Conservation (phyloP, 1,140 invertebrate species). For the Bombus confusus region DNA sequence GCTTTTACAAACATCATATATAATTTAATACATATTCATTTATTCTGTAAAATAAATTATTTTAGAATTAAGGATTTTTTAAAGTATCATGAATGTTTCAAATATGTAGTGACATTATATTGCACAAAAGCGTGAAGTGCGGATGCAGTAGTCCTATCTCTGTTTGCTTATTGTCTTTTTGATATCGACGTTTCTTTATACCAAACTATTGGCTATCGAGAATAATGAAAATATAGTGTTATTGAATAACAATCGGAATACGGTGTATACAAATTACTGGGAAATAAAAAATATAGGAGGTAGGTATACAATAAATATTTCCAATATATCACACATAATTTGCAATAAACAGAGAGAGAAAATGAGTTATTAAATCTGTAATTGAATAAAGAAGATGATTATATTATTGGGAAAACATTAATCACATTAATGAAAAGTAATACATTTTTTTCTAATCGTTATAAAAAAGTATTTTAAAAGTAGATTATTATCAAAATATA, state of each 20-base stretch:
- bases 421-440: not conserved
- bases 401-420: not conserved
- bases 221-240: not conserved
- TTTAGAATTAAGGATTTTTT: not conserved
- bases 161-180: not conserved
- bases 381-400: not conserved
- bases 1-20: not conserved
- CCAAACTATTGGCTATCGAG: not conserved
- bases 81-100: not conserved
- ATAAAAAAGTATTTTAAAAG: not conserved
- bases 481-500: not conserved
- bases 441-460: not conserved
- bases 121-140: not conserved
- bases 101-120: not conserved
- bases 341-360: not conserved
- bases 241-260: not conserved
- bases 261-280: not conserved
- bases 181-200: not conserved
- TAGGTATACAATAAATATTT: conserved; percentile 5
- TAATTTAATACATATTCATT: not conserved
- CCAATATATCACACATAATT: not conserved
- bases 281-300: conserved; percentile 2
- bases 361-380: not conserved
- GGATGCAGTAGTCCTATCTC: not conserved
- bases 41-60: too few species aligned